Evolutionary conservation across 64 coral and sea anemone genomes (phyloP), one percentile per base, ranked within the genome.

Genomic region (Montipora foliosa): DNA sequence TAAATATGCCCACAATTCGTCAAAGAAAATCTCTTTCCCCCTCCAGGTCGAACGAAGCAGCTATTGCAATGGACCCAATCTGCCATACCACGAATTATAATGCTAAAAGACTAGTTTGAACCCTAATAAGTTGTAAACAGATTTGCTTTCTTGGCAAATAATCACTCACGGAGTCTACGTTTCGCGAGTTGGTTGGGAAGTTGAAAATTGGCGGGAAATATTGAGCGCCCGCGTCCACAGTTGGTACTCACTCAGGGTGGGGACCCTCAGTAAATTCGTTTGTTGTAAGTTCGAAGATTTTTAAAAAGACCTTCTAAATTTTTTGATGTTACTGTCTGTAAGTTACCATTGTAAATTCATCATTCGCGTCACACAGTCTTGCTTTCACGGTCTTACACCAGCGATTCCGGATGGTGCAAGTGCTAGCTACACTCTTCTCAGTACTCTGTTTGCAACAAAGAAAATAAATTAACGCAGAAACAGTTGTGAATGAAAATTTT

Each of bases 1-100:
- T 96, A 99, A 49, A 99, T 81, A 62, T 99, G 98, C 5, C 98
- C 98, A 82, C 98, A 99, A 71, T 96, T 99, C 22, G 98, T 99
- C 12, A 99, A 81, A 64, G 87, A 99, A 86, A 99, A 99, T 77
- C 82, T 94, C 78, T 89, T 94, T 62, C 78, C 79, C 57, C 67
- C 90, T 51, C 89, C 89, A 76, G 95, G 98, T 87, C 94, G 92
- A 58, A 88, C 15, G 69, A 82, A 96, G 81, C 98, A 99, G 19
- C 77, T 83, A 24, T 99, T 99, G 74, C 98, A 99, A 53, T 95
- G 98, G 76, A 99, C 95, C 98, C 98, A 99, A 16, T 92, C 98
- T 55, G 95, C 87, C 94, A 98, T 95, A 7, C 66, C 44, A 11
- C 17, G 6, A 17, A 67, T 51, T 29, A 10, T 16, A 22, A 77